Conservation (phyloP, 2,888 invertebrate genomes). For the Emesis furor region DNA sequence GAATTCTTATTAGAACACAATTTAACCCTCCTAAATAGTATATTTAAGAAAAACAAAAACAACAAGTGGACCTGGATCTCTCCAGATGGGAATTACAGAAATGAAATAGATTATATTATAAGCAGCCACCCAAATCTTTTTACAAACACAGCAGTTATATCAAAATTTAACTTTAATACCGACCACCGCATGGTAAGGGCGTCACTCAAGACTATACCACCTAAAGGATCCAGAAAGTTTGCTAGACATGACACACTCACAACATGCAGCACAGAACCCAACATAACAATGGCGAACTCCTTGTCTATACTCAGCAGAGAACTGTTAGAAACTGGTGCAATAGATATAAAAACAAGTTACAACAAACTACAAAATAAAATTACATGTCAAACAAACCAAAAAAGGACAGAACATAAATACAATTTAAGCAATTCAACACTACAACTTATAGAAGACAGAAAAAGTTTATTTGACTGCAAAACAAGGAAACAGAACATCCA, state of each 20-base stretch:
- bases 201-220: slow-evolving; percentile 43
- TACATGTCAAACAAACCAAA: slow-evolving; percentile 8
- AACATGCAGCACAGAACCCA: slow-evolving; percentile 39
- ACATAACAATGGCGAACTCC: slow-evolving; percentile 43
- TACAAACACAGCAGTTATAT: no score
- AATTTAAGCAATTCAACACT: slow-evolving; percentile 24
- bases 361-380: slow-evolving; percentile 32
- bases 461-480: slow-evolving; percentile 11
- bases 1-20: no score
- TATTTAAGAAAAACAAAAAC: no score
- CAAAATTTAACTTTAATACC: no score
- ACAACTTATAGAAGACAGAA: slow-evolving; percentile 55
- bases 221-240: slow-evolving; percentile 45
- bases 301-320: slow-evolving; percentile 44
- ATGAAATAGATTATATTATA: no score
- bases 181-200: no score
- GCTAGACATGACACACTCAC: slow-evolving; percentile 35
- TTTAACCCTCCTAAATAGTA: no score
- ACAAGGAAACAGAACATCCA: slow-evolving; percentile 22
- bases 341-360: slow-evolving; percentile 34
- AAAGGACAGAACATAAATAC: slow-evolving; percentile 1
- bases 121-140: no score
- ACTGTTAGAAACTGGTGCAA: slow-evolving; percentile 41
- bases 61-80: no score
- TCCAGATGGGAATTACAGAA: no score